A percentile compares a stretch with the other conserved stretches of the same genome.
Evolutionary conservation across 2,888 invertebrate genomes (phyloP).

Genomic region (Brachypterus glaber): DNA sequence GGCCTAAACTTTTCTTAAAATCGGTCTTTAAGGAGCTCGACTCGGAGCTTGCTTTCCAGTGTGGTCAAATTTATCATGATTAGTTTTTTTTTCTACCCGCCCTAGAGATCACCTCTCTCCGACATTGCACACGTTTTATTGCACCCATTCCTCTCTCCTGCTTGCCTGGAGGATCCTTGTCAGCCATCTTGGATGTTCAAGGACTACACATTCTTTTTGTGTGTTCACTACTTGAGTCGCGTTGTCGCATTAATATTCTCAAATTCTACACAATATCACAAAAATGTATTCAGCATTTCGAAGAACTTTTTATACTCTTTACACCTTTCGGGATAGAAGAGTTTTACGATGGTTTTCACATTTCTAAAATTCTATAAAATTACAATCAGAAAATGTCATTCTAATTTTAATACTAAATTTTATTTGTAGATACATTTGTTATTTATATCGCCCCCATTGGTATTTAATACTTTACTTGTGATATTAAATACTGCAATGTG

Average conservation of each 20-base stretch:
- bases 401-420: no score
- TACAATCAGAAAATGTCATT: no score
- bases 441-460: no score
- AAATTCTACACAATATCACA: constrained; percentile 19
- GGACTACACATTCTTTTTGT: constrained; percentile 21
- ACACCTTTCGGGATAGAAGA: not conserved
- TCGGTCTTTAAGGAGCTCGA: no score
- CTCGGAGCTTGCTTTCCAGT: no score
- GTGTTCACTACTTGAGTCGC: constrained; percentile 18
- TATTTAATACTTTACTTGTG: no score
- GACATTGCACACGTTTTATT: constrained; percentile 37
- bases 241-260: constrained; percentile 21
- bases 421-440: no score
- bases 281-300: constrained; percentile 20
- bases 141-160: constrained; percentile 31
- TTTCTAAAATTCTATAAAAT: no score
- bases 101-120: constrained; percentile 31
- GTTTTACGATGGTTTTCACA: no score
- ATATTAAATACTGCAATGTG: no score
- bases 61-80: constrained; percentile 5
- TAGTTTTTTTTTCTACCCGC: constrained; percentile 1
- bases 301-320: constrained; percentile 9
- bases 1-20: no score
- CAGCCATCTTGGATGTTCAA: constrained; percentile 32
- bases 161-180: constrained; percentile 29